phyloP scores from a whole-genome alignment of 2,797 vertebrate genomes.

The Valencia hispanica region DNA sequence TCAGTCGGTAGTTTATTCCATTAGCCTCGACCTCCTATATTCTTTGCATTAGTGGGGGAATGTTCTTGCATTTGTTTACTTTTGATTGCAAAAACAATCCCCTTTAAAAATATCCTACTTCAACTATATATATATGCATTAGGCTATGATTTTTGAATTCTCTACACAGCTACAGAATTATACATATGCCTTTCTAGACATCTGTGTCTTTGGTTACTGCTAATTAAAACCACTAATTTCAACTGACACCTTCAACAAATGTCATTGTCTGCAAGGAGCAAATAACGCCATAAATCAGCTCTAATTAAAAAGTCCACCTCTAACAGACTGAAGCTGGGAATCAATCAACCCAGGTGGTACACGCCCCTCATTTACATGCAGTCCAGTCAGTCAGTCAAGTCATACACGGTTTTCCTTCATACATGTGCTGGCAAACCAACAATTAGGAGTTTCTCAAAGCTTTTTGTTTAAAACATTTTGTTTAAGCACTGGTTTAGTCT shows the following conservation, averaged over 20 bases:
- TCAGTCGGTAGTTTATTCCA: too few relatives aligned
- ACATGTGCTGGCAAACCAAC: constrained; percentile 12
- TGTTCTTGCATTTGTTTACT: neutral
- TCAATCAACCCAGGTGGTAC: constrained; percentile 42
- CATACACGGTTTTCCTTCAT: neutral
- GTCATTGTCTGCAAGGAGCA: constrained; percentile 17
- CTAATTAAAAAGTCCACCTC: neutral
- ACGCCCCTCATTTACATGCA: constrained; percentile 31
- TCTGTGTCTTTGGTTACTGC: neutral
- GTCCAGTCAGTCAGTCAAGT: neutral
- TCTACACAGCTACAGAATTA: neutral
- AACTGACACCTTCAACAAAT: constrained; percentile 26
- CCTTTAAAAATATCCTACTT: neutral
- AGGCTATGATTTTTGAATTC: neutral
- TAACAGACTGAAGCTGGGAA: neutral
- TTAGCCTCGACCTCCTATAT: too few relatives aligned
- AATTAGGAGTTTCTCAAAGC: neutral
- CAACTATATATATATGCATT: neutral
- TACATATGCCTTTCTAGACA: neutral
- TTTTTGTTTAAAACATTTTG: neutral
- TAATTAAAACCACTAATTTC: constrained; percentile 4
- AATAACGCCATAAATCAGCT: constrained; percentile 17
- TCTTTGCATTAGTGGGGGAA: neutral
- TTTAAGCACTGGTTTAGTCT: neutral
- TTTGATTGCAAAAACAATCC: neutral